These are phyloP conservation scores for Ctenochaetus hawaiiensis DNA, from an alignment of 2,797 vertebrate genomes.

Conservation along the genomic window DNA sequence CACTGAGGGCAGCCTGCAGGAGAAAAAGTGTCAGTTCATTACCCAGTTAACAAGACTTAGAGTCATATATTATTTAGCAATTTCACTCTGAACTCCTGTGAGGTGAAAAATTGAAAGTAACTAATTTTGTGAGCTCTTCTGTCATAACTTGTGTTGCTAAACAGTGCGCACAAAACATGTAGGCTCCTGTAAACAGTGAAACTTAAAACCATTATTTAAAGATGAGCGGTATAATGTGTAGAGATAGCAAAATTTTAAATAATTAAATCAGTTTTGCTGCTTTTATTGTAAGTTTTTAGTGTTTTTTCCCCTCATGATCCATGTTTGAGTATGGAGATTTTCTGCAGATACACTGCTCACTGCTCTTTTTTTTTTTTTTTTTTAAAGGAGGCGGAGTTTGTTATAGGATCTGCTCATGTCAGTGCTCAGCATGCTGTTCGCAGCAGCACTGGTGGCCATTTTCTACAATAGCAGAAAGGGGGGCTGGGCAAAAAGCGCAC, in stretches of 20 bases:
- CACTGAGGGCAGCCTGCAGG: background rate
- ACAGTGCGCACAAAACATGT: conserved; percentile 18
- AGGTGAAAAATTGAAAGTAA: background rate
- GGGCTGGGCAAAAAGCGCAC: conserved; percentile 58
- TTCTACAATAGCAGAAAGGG: conserved; percentile 67
- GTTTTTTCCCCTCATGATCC: conserved; percentile 14
- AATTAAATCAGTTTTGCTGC: background rate
- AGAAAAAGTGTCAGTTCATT: conserved; percentile 19
- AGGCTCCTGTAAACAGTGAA: conserved; percentile 18
- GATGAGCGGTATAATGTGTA: conserved; percentile 2
- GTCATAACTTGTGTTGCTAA: conserved; percentile 17
- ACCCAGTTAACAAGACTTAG: conserved; percentile 1
- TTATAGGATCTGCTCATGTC: conserved; percentile 57
- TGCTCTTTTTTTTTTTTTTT: conserved; percentile 10
- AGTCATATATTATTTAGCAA: conserved; percentile 23
- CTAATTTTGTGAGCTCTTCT: conserved; percentile 6
- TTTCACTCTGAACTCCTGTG: background rate
- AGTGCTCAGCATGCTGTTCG: conserved; percentile 73
- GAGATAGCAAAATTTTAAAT: background rate
- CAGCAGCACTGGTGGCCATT: conserved; percentile 81
- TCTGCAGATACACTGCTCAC: conserved; percentile 36
- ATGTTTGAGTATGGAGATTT: conserved; percentile 37
- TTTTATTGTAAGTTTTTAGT: background rate
- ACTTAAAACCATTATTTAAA: conserved; percentile 32
- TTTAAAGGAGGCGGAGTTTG: conserved; percentile 72